phyloP scores from a whole-genome alignment of 1,140 invertebrate genomes.

The Solen grandis region DNA sequence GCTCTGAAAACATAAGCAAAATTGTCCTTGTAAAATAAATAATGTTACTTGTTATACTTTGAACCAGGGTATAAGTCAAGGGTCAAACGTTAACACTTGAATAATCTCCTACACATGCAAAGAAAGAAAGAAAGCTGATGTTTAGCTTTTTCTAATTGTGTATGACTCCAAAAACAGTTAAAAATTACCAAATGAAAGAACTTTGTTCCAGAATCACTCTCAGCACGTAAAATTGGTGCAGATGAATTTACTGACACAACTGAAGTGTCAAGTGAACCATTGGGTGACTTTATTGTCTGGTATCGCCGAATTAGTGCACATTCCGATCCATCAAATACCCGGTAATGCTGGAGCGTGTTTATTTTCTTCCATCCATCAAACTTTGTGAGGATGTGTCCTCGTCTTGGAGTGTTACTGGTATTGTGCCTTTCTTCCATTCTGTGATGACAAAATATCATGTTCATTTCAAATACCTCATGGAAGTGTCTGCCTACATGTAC shows the following conservation, averaged over 20 bases:
- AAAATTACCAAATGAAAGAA: conserved; percentile 76
- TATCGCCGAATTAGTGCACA: conserved; percentile 95
- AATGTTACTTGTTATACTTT: no score
- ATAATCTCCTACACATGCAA: no score
- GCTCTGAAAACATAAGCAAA: no score
- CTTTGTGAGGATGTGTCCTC: conserved; percentile 96
- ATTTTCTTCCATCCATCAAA: conserved; percentile 98
- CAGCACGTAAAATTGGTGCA: conserved; percentile 69
- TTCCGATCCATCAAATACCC: conserved; percentile 96
- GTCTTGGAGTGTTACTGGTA: conserved; percentile 95
- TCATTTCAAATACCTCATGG: no score
- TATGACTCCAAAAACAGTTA: no score
- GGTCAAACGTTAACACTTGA: no score
- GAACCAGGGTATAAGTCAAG: no score
- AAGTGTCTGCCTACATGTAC: no score
- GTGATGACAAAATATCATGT: no score
- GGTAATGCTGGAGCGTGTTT: conserved; percentile 98
- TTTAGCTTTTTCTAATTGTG: no score
- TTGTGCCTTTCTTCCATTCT: conserved; percentile 87
- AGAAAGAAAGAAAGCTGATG: no score
- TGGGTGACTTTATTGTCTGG: conserved; percentile 84
- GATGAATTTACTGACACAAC: conserved; percentile 70
- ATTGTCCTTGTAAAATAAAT: no score
- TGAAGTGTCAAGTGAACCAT: conserved; percentile 75
- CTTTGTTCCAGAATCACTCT: conserved; percentile 69